Evolutionary conservation across 2,113 vertebrate genomes (phyloP).

Genomic region (Phainopepla nitens): DNA sequence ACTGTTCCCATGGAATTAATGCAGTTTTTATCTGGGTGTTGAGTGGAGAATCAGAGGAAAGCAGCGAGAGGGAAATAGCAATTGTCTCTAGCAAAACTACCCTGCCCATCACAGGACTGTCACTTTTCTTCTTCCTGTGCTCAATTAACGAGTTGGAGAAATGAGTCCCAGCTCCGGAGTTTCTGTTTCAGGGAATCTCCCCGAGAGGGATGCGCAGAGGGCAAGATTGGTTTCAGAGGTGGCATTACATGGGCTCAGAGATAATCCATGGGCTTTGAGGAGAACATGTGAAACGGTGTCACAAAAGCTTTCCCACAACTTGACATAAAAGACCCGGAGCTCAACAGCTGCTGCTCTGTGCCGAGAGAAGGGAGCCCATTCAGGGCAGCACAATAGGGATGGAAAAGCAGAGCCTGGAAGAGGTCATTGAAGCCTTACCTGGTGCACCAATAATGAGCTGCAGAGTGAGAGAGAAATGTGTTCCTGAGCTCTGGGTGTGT

Average conservation of each 20-base stretch:
- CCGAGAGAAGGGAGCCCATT: conserved; percentile 60
- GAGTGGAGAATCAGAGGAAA: background rate
- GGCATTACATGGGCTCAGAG: conserved; percentile 47
- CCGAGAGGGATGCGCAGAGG: background rate
- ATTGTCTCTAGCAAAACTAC: background rate
- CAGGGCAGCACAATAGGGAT: conserved; percentile 14
- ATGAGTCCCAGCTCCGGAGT: background rate
- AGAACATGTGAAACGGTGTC: conserved; percentile 73
- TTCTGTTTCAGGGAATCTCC: conserved; percentile 30
- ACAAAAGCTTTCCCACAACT: conserved; percentile 78
- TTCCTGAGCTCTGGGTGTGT: background rate
- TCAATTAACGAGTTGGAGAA: background rate
- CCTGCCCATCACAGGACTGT: background rate
- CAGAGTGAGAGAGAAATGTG: background rate
- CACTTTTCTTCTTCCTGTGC: background rate
- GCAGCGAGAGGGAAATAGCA: background rate
- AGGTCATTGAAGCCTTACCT: conserved; percentile 60
- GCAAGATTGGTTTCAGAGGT: conserved; percentile 41
- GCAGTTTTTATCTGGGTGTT: background rate
- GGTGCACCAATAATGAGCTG: background rate
- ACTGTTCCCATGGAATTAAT: background rate
- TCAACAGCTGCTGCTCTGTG: conserved; percentile 75
- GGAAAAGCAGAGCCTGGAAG: background rate
- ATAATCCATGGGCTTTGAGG: conserved; percentile 73
- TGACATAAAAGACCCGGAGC: conserved; percentile 71